Evolutionary conservation across 2,797 vertebrate species (phyloP).

Genomic region (Coregonus sp.): DNA sequence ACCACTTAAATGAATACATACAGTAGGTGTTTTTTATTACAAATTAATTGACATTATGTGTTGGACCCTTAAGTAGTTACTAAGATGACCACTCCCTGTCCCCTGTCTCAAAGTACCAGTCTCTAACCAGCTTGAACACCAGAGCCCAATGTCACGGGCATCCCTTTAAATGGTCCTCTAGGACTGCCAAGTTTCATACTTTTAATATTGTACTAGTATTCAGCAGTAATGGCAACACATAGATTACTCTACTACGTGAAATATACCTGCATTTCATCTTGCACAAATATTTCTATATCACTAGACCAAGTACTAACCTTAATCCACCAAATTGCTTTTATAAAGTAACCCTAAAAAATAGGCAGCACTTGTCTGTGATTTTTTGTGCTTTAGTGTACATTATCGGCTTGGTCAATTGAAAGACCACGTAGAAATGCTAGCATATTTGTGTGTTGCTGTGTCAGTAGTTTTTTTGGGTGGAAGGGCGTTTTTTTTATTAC

Average conservation of each 20-base stretch:
- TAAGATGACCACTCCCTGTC: slow-evolving; percentile 67
- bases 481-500: slow-evolving; percentile 40
- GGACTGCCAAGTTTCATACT: slow-evolving; percentile 49
- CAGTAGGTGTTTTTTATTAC: slow-evolving; percentile 42
- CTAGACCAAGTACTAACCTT: slow-evolving; percentile 61
- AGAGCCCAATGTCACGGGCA: slow-evolving; percentile 75
- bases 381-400: slow-evolving; percentile 59
- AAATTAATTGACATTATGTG: slow-evolving; percentile 56
- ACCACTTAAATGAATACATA: slow-evolving; percentile 68
- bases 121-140: slow-evolving; percentile 66
- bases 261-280: slow-evolving; percentile 67
- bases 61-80: slow-evolving; percentile 58
- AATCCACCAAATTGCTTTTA: slow-evolving; percentile 64
- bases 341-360: slow-evolving; percentile 58
- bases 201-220: slow-evolving; percentile 48
- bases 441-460: slow-evolving; percentile 43
- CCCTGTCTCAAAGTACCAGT: slow-evolving; percentile 68
- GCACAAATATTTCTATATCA: slow-evolving; percentile 31
- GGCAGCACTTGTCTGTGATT: slow-evolving; percentile 56
- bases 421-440: slow-evolving; percentile 46
- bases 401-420: slow-evolving; percentile 48
- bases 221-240: not conserved
- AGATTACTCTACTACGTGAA: slow-evolving; percentile 36
- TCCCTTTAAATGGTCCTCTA: slow-evolving; percentile 83
- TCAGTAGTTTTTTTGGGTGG: slow-evolving; percentile 21